phyloP scores from a whole-genome alignment of 2,113 vertebrate genomes.

The Menura novaehollandiae region DNA sequence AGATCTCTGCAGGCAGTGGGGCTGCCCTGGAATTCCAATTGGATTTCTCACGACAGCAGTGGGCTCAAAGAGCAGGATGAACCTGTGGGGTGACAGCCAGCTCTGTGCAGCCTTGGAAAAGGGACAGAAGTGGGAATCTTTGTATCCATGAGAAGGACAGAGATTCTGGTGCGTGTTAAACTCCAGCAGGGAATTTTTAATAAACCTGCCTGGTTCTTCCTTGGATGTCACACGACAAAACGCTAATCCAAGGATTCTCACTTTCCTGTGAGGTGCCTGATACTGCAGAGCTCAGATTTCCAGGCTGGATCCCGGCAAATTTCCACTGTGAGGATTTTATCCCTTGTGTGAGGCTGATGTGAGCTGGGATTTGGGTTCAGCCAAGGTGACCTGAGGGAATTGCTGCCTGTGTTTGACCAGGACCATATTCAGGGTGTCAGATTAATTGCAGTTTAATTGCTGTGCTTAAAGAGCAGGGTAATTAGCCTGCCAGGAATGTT shows the following conservation, averaged over 20 bases:
- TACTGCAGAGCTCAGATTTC: not conserved
- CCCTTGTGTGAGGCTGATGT: not conserved
- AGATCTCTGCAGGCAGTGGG: not conserved
- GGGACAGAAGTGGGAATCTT: not conserved
- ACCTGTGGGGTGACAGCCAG: not conserved
- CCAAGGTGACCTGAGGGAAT: not conserved
- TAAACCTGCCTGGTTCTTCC: not conserved
- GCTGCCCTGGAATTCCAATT: not conserved
- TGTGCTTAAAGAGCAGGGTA: not conserved
- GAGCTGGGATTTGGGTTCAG: not conserved
- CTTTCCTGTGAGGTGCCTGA: not conserved
- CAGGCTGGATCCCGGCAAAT: not conserved
- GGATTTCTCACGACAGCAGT: not conserved
- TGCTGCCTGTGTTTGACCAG: not conserved
- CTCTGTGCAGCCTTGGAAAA: rapidly evolving
- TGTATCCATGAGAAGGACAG: not conserved
- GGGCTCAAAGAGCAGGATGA: not conserved
- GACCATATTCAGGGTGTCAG: not conserved
- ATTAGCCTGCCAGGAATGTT: not conserved
- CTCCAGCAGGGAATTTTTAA: not conserved
- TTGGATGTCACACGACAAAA: not conserved
- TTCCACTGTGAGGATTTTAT: not conserved
- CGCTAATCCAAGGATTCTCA: not conserved
- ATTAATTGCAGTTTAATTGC: not conserved
- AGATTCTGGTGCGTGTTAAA: too few relatives aligned